Base-by-base conservation (phyloP, 2,113 vertebrate genomes). In the Anoura caudifer region DNA sequence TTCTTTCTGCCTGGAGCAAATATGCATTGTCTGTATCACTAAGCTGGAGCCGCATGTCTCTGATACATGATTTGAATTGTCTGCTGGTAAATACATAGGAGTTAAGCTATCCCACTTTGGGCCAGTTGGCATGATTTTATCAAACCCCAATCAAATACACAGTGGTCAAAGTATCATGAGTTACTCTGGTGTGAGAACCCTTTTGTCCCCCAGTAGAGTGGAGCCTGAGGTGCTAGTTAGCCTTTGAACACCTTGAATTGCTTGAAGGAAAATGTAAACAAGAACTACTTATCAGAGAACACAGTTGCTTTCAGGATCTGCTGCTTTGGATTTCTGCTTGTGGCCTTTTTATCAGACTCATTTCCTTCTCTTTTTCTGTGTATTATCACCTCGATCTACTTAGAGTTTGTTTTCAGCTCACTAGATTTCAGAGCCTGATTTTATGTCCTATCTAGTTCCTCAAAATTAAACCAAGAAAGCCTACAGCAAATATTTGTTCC, bases 281-380 rank as follows among this genome's bases (percentile, higher is more conserved):
- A 82, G 88, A 92, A 65, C 61, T 69, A 36, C 83, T 95, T 82
- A 92, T 85, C 52, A 43, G 56, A 93, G 73, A 95, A 70, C 28
- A 43, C 52, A 41, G 47, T 91, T 70, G 63, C 63, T 92, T 75
- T 93, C 43, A n/a, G 80, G 45, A 54, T 72, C 63, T 52, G 7
- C 56, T 77, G 36, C 87, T 91, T 96, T 95, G 90, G 56, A 56
- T 94, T 93, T 80, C 19, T 97, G 75, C 56, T 70, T 93, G 77
- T 96, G 59, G 47, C 80, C 31, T 83, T 59, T 61, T 92, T 92
- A 80, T 93, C 77, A 54, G 50, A 91, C 47, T 73, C 38, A 54
- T 85, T 95, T 96, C 93, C 87, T 94, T 97, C 79, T 96, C 47
- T 92, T 28, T 96, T 93, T 97, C 67, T 93, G 52, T 87, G 38